A percentile compares a stretch with the other conserved stretches of the same genome.
Evolutionary conservation across 2,888 invertebrate genomes (phyloP).

Genomic region (Gortyna flavago): DNA sequence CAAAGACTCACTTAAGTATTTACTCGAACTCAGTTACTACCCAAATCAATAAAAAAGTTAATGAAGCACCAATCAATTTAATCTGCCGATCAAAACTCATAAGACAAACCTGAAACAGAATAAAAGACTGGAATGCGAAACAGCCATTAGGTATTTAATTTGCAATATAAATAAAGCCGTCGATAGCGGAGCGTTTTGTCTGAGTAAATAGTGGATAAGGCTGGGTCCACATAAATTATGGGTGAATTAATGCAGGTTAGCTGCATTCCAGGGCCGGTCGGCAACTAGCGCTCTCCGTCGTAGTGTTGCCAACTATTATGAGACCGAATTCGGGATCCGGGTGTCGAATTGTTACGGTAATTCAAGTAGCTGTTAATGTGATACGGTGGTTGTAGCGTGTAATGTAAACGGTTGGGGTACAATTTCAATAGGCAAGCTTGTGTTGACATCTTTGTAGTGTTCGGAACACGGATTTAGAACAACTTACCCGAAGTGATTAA

Average conservation of each 20-base stretch:
- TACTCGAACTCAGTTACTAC: neutral
- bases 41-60: neutral
- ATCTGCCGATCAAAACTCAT: slow-evolving; percentile 22
- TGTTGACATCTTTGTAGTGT: slow-evolving; percentile 5
- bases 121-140: slow-evolving; percentile 54
- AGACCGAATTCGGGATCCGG: slow-evolving; percentile 52
- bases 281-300: slow-evolving; percentile 57
- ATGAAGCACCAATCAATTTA: slow-evolving; percentile 20
- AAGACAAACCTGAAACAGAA: slow-evolving; percentile 44
- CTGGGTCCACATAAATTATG: slow-evolving; percentile 70
- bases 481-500: neutral
- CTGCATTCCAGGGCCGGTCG: slow-evolving; percentile 76
- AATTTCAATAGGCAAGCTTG: neutral
- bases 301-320: slow-evolving; percentile 56
- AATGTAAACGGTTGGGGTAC: slow-evolving; percentile 14
- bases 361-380: slow-evolving; percentile 17
- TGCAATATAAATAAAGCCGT: slow-evolving; percentile 61
- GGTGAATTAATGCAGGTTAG: slow-evolving; percentile 73
- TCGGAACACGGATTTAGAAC: neutral
- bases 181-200: slow-evolving; percentile 64
- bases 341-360: slow-evolving; percentile 23
- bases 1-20: too few species aligned
- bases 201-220: slow-evolving; percentile 64
- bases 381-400: neutral
- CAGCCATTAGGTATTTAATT: slow-evolving; percentile 53